phyloP scores from a whole-genome alignment of 2,113 vertebrate species.

The Nerophis lumbriciformis region DNA sequence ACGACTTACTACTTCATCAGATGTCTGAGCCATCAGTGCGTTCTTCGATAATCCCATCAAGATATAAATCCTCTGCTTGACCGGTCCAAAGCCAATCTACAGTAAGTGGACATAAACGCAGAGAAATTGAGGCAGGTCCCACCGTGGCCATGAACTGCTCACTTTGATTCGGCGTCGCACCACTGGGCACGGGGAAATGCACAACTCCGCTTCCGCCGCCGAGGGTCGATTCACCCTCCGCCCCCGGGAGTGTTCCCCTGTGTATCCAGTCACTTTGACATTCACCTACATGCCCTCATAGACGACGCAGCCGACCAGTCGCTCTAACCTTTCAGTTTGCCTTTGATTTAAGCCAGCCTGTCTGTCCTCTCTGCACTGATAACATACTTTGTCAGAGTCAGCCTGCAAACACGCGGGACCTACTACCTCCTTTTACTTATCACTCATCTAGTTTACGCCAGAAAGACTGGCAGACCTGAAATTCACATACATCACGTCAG shows the following conservation, averaged over 20 bases:
- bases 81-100: constrained; percentile 5
- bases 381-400: constrained; percentile 59
- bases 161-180: constrained; percentile 41
- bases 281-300: constrained; percentile 51
- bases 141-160: constrained; percentile 33
- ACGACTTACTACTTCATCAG: too few relatives aligned
- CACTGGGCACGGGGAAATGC: constrained; percentile 47
- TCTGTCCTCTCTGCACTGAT: constrained; percentile 40
- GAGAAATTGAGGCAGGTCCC: constrained; percentile 19
- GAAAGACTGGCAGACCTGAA: constrained; percentile 44
- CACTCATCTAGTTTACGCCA: constrained; percentile 38
- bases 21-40: not conserved
- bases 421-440: constrained; percentile 44
- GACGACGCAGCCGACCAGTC: constrained; percentile 49
- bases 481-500: constrained; percentile 36
- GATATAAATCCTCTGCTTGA: constrained; percentile 6
- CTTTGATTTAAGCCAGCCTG: constrained; percentile 59
- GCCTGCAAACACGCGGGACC: constrained; percentile 29
- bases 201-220: constrained; percentile 45
- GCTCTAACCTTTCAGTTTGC: constrained; percentile 62
- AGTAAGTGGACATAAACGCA: not conserved
- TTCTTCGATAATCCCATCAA: constrained; percentile 7
- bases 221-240: constrained; percentile 32
- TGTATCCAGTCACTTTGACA: constrained; percentile 56
- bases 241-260: constrained; percentile 37